Conservation (phyloP, 2,797 vertebrate species). For the Melanotaenia boesemani region DNA sequence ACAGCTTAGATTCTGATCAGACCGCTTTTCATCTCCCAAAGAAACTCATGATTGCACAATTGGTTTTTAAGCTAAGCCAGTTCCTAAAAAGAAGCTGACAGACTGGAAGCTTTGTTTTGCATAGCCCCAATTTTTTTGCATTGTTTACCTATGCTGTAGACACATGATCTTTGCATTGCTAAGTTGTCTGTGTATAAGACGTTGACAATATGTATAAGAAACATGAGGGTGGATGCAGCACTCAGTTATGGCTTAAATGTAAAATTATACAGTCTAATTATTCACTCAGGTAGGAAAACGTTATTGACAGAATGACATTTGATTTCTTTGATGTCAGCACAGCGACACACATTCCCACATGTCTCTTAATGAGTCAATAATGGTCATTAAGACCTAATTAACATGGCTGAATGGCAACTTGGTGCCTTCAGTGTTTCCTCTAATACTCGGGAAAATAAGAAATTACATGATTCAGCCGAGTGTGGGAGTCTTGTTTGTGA, state of each 20-base stretch:
- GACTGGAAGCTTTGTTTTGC: constrained; percentile 26
- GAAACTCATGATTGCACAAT: constrained; percentile 43
- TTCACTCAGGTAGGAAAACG: constrained; percentile 85
- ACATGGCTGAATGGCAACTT: constrained; percentile 86
- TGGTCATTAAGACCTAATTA: constrained; percentile 95
- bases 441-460: constrained; percentile 89
- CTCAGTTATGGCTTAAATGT: constrained; percentile 89
- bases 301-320: constrained; percentile 86
- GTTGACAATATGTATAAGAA: constrained; percentile 36
- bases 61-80: constrained; percentile 13
- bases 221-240: constrained; percentile 82
- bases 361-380: constrained; percentile 95
- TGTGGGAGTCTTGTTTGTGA: constrained; percentile 84
- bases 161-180: constrained; percentile 34
- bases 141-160: constrained; percentile 17
- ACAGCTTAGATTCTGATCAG: constrained; percentile 46
- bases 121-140: constrained; percentile 12
- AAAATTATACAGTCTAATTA: constrained; percentile 91
- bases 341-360: constrained; percentile 89
- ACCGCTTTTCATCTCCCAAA: constrained; percentile 38
- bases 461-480: constrained; percentile 80
- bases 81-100: neutral
- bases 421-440: constrained; percentile 85
- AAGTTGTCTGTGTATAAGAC: constrained; percentile 83
- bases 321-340: constrained; percentile 92